Base-by-base conservation (phyloP, 2,113 vertebrate species). In the Choloepus hoffmanni region DNA sequence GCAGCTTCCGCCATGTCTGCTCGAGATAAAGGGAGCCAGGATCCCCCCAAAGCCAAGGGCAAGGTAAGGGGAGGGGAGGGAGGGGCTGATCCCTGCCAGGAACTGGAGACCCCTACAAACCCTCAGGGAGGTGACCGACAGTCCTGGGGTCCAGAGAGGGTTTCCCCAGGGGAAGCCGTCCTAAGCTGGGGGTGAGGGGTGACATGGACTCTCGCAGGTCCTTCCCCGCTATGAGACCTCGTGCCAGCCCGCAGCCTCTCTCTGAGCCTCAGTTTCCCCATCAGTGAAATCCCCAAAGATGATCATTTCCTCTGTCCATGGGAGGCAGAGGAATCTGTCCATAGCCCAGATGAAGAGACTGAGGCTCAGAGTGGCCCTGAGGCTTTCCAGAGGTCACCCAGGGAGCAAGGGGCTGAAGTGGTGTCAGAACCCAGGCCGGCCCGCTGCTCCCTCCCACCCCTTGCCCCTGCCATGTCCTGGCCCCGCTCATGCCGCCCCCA, bases 11-110 rank as follows among this genome's bases (percentile, higher is more conserved):
- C 81, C 67, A 98, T 98, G 97, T 97, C 97, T 21, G 60, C 96
- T 72, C 23, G 24, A 5, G 96, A 93, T 0, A 89, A 77, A 92
- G 89, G 89, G 28, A 83, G 88, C 53, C 85, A 4, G 58, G 83
- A 73, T 2, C 58, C 89, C 82, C 84, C 92, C 60, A 97, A 93
- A 50, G 7, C 96, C 67, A 98, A 97, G 95, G 96, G 97, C 94
- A 97, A 98, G 97, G 97, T 98, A 82, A 95, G 48, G 74, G 18
- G 16, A n/a, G 8, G 30, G 1, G 9, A 4, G 18, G 3, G 33
- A 28, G 23, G 28, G 18, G 40, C 18, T 7, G 7, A 60, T 0
- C 16, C 48, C 23, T 28, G 18, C 48, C 9, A 2, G 36, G 53
- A 21, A 15, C 40, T 5, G 26, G n/a, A 36, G 26, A 8, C 5